Evolutionary conservation across 2,888 invertebrate genomes (phyloP), one percentile per base, ranked within the genome.

Genomic region (Apodemia hepburni): DNA sequence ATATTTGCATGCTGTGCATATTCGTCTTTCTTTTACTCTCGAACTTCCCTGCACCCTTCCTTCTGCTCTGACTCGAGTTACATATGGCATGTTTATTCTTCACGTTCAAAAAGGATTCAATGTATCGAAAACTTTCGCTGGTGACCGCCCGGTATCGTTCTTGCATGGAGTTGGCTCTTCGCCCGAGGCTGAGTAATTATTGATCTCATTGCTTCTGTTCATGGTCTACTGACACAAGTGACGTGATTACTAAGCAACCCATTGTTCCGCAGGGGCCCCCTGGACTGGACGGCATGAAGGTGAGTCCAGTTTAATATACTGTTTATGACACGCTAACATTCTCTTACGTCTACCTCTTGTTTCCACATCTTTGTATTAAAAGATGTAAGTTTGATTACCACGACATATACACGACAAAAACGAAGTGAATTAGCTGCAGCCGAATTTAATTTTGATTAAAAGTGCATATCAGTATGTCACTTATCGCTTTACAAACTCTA

Each of bases 241-340:
- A 22, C 15, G 22, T 38, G 4, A 42, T 35, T 27, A 42, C 74
- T 81, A 68, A 82, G 75, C 63, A 65, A 69, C 76, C 70, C 85
- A 89, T 93, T 93, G 87, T 93, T 93, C 79, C 81, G 90, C 95
- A 98, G 98, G 98, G 98, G 84, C 96, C 97, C 73, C 96, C 97
- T 69, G 98, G 98, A 87, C 94, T 98, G 87, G 98, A 98, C 92
- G 98, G 98, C 86, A 97, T 98, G 96, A 98, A 98, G 96, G 97
- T 97, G 93, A 94, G 95, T 92, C 66, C 42, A 15, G 4, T 42
- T 6, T 15, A 42, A 15, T 42, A 42, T 42, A n/a, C 42, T 38
- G 11, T 11, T 38, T 38, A 42, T 9, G 15, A 15, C 5, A 6
- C 42, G 38, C 12, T 11, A 11, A 38, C 11, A 3, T 38, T 38